phyloP scores from a whole-genome alignment of 2,113 vertebrate species.

The Leiothrix lutea region DNA sequence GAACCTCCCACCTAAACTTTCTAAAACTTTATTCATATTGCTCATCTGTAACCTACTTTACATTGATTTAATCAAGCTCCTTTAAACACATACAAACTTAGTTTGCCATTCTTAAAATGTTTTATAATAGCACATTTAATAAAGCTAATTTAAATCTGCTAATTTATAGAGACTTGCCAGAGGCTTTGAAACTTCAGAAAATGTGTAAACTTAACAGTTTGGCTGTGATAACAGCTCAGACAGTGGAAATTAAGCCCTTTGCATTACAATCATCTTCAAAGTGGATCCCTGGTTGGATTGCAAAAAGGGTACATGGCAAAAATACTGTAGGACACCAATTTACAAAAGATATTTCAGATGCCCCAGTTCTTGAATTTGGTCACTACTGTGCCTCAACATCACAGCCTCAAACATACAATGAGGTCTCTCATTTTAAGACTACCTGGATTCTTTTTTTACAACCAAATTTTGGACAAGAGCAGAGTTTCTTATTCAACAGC shows the following conservation, averaged over 20 bases:
- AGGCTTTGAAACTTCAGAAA: slow-evolving; percentile 70
- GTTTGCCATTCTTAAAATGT: slow-evolving; percentile 60
- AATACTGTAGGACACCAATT: background rate
- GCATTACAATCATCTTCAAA: slow-evolving; percentile 32
- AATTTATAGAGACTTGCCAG: slow-evolving; percentile 75
- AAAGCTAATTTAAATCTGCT: slow-evolving; percentile 76
- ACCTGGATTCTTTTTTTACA: background rate
- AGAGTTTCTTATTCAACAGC: background rate
- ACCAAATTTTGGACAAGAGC: background rate
- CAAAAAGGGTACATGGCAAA: background rate
- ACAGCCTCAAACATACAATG: background rate
- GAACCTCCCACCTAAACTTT: slow-evolving; percentile 45
- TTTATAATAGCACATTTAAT: slow-evolving; percentile 78
- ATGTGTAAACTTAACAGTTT: slow-evolving; percentile 70
- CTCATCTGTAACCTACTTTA: slow-evolving; percentile 71
- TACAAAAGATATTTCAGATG: background rate
- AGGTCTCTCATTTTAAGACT: background rate
- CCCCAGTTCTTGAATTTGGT: background rate
- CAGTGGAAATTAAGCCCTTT: slow-evolving; percentile 55
- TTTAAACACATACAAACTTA: slow-evolving; percentile 69
- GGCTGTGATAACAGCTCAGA: slow-evolving; percentile 68
- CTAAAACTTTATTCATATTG: slow-evolving; percentile 61
- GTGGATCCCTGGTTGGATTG: background rate
- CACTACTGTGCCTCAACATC: background rate
- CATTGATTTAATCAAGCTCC: slow-evolving; percentile 66